These are phyloP conservation scores for Phengaris arion DNA, from an alignment of 2,888 invertebrate species.

Conservation along the genomic window DNA sequence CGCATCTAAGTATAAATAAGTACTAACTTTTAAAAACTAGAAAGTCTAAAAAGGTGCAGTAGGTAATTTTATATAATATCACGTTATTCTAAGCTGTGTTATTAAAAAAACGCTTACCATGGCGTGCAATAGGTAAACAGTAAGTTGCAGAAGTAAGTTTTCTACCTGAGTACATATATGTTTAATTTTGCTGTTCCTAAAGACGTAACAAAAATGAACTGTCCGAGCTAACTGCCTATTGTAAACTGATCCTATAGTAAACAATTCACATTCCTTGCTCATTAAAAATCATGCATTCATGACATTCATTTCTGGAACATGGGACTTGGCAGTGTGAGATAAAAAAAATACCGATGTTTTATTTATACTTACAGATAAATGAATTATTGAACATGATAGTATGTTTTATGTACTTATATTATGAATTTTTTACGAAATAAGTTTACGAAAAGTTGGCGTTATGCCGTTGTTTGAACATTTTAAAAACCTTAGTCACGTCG, in stretches of 20 bases:
- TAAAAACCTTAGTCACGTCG: no score
- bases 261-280: conserved; percentile 1
- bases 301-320: conserved; percentile 1
- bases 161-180: not conserved
- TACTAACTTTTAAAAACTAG: no score
- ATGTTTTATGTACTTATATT: not conserved
- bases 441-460: no score
- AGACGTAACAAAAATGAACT: not conserved
- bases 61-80: not conserved
- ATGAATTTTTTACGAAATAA: no score
- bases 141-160: not conserved
- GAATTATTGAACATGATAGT: not conserved
- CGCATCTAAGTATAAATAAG: no score
- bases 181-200: not conserved
- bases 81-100: not conserved
- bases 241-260: conserved; percentile 22
- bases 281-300: conserved; percentile 9
- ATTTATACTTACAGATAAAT: not conserved
- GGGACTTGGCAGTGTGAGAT: not conserved
- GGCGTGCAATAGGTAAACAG: not conserved
- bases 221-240: not conserved
- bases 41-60: no score
- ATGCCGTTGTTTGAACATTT: no score
- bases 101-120: not conserved
- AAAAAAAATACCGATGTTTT: not conserved